Base-by-base conservation (phyloP, 1,140 invertebrate species). In the Himalopsyche phryganea region DNA sequence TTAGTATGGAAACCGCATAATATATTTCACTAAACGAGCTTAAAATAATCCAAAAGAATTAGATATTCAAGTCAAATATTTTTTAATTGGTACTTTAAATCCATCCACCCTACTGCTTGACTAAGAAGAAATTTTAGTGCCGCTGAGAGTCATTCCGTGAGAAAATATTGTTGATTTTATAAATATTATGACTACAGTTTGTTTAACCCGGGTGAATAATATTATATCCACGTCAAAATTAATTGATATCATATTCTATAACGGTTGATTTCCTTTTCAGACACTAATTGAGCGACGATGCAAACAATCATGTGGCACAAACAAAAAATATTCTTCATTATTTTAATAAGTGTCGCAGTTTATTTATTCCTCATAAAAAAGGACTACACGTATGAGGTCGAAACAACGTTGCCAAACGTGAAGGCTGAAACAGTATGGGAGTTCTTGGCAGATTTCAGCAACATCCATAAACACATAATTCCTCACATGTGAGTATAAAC, bases 371-470 rank as follows among this genome's bases (percentile, higher is more conserved):
- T 64, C 9, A 32, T 51, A 13, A 60, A 57, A 11, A 64, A 57
- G 44, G 32, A 35, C 4, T 60, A 70, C 15, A 66, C 65, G 18
- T 74, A 69, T 61, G 48, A 71, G 64, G 66, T 76, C 28, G 72
- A 80, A 58, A 68, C 65, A 45, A 66, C 68, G 32, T 75, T 85
- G 58, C 65, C 67, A 32, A 77, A 84, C 65, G 68, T 79, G 0
- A 74, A 80, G 65, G 78, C 85, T 13, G 76, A 79, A 63, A 69
- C 71, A n/a, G 80, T 86, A 11, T 88, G 87, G 86, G 85, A 87
- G 69, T 88, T 81, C 69, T 78, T 87, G 14, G 83, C 86, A 1
- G 86, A 89, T 71, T 89, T 89, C 60, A 86, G 81, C 63, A 88
- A 89, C 63, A 83, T 85, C 79, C 56, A 64, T 38, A 80, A 82